Conservation (phyloP, 2,888 invertebrate genomes). For the Coenonympha arcania region DNA sequence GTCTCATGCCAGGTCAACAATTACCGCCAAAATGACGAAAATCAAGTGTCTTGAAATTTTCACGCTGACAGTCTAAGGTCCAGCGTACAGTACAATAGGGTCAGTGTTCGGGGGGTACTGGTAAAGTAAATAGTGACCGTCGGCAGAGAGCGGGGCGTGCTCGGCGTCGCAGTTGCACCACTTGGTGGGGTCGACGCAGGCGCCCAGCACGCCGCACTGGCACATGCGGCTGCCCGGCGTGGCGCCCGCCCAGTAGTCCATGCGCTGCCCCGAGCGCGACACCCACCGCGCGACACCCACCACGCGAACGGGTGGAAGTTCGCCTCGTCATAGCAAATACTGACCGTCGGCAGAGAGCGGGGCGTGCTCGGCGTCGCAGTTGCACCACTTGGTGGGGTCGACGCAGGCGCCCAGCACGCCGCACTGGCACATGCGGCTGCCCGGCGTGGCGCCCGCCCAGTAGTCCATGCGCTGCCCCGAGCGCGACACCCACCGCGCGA, state of each 20-base stretch:
- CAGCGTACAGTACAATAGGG: too few relatives aligned
- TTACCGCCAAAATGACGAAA: too few relatives aligned
- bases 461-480: constrained; percentile 97
- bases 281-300: too few relatives aligned
- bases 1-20: too few relatives aligned
- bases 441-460: constrained; percentile 89
- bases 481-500: too few relatives aligned
- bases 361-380: constrained; percentile 85
- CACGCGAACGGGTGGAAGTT: too few relatives aligned
- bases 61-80: too few relatives aligned
- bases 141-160: constrained; percentile 36
- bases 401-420: constrained; percentile 88
- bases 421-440: constrained; percentile 81
- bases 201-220: constrained; percentile 89
- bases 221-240: constrained; percentile 79
- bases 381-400: constrained; percentile 93
- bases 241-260: constrained; percentile 97
- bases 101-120: too few relatives aligned
- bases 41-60: too few relatives aligned
- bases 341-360: constrained; percentile 39
- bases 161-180: constrained; percentile 97
- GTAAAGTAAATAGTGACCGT: constrained; percentile 41
- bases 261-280: constrained; percentile 93
- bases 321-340: too few relatives aligned
- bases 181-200: constrained; percentile 86